A percentile compares a stretch with the other conserved stretches of the same genome.
These are phyloP conservation scores for Crotophaga sulcirostris DNA, from an alignment of 2,113 vertebrate species.

Conservation along the genomic window DNA sequence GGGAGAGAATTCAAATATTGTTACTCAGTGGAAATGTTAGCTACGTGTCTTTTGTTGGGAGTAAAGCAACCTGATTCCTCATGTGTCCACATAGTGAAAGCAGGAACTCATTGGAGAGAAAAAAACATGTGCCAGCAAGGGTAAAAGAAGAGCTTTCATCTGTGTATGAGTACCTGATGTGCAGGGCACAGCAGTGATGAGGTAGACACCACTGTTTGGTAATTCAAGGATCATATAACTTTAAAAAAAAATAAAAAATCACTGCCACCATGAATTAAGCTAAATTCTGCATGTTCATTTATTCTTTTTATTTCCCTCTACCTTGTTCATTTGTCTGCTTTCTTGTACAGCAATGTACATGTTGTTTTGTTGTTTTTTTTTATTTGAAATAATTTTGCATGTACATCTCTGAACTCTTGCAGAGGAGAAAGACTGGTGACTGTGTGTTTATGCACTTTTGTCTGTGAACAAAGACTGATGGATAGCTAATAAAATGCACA, in stretches of 20 bases:
- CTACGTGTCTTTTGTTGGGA: not conserved
- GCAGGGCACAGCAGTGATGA: not conserved
- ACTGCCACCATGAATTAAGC: not conserved
- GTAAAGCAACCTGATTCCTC: not conserved
- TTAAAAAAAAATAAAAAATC: not conserved
- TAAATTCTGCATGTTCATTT: not conserved
- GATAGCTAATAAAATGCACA: conserved; percentile 28
- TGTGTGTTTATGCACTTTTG: conserved; percentile 20
- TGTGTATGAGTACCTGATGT: not conserved
- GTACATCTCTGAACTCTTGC: not conserved
- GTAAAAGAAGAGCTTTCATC: conserved; percentile 8
- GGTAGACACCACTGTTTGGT: not conserved
- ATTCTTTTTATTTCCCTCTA: not conserved
- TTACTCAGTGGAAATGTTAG: not conserved
- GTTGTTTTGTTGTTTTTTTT: not conserved
- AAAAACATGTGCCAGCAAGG: not conserved
- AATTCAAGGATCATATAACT: not conserved
- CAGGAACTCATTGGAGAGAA: not conserved
- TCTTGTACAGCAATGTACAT: not conserved
- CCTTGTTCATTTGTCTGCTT: not conserved
- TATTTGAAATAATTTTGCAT: conserved; percentile 37
- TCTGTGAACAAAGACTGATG: conserved; percentile 5
- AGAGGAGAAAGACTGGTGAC: not conserved
- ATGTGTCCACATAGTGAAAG: not conserved
- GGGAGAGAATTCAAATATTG: conserved; percentile 16